Base-by-base conservation (phyloP, 37 sponge, comb jelly and placozoan genomes). In the Diacarnus erythraeanus region DNA sequence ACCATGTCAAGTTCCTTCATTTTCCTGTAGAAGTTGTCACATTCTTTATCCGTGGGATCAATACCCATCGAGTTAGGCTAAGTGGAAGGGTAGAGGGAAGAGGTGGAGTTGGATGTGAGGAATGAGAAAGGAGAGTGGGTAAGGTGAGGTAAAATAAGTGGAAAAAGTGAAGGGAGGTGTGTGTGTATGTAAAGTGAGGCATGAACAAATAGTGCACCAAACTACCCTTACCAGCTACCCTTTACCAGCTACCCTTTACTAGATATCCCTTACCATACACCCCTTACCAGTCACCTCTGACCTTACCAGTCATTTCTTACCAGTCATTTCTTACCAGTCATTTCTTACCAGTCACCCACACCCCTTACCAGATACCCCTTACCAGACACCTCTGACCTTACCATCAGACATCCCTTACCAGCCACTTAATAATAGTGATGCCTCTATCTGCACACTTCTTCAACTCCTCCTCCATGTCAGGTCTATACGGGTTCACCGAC, bases 61-160 rank as follows among this genome's bases (percentile, higher is more conserved):
- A 95, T 91, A 9, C 92, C 91, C 90, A 89, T 88, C 8, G 93
- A 91, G 64, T 95, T 95, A 17, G 96, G 96, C 86, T 90, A 69
- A 0, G 30, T 59, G 63, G 30, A 38, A 66, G 2, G 66, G 34
- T 2, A 65, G 34, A 35, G 66, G 66, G 66, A 30, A 34, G 34
- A 59, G 18, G 56, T 20, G 56, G 56, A 54, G 56, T 20, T 20
- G 17, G 10, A 20, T 60, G 22, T 17, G 61, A 60, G 27, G 61
- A 10, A 65, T 5, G 31, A 65, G 33, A 30, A 65, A 10, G 60
- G 18, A 10, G 60, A 27, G 57, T 0, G 37, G 58, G 58, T 6
- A 40, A 9, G 64, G 35, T 31, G 35, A 65, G 34, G 66, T 3
- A 31, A 30, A 15, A 47, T 47, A 47, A 12, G 51, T 47, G 6